Percentiles rank a stretch among this genome's conserved stretches.
Conservation (phyloP, 2,888 invertebrate species). For the Euspilapteryx auroguttella region DNA sequence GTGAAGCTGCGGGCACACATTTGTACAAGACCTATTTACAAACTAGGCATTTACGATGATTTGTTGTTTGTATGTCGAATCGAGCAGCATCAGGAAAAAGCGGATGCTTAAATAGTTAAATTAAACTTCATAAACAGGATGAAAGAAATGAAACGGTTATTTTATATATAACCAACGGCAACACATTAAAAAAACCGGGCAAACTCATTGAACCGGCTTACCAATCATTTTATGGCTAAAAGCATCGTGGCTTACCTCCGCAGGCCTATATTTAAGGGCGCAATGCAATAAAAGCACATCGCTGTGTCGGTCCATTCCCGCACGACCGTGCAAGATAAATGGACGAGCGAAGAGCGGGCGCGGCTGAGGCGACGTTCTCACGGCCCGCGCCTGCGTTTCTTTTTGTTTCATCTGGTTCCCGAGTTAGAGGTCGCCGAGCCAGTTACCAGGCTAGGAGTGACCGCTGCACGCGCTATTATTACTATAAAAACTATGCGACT, state of each 20-base stretch:
- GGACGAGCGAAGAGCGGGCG: conserved; percentile 26
- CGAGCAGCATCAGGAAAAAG: too few relatives aligned
- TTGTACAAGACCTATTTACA: too few relatives aligned
- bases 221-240: conserved; percentile 37
- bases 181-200: neutral
- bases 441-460: conserved; percentile 37
- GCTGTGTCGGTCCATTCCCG: conserved; percentile 48
- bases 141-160: too few relatives aligned
- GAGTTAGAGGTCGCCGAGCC: conserved; percentile 49
- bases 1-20: too few relatives aligned
- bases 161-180: neutral
- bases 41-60: too few relatives aligned
- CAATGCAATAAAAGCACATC: conserved; percentile 55
- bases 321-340: conserved; percentile 60
- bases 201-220: conserved; percentile 19
- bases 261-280: conserved; percentile 55
- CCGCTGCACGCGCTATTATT: conserved; percentile 42
- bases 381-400: conserved; percentile 52
- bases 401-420: conserved; percentile 50
- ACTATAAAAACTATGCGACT: conserved; percentile 40
- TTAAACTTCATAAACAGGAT: too few relatives aligned
- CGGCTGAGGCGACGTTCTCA: conserved; percentile 44
- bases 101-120: too few relatives aligned
- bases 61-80: too few relatives aligned
- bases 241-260: conserved; percentile 33